These are phyloP conservation scores for Eilema sororculum DNA, from an alignment of 2,888 invertebrate genomes.

Conservation along the genomic window DNA sequence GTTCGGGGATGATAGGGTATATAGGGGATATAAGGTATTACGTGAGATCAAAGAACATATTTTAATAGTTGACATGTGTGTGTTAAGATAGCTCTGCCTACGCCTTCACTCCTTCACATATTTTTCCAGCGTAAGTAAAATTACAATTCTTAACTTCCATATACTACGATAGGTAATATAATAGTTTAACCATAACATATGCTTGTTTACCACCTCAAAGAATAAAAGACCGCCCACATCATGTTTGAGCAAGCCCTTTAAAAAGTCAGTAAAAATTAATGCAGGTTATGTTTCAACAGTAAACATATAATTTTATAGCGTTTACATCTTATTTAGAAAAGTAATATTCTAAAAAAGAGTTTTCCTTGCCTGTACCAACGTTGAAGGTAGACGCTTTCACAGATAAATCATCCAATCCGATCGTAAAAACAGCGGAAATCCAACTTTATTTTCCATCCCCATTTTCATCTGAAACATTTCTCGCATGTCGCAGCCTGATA, in stretches of 20 bases:
- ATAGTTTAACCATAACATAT: neutral
- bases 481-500: neutral
- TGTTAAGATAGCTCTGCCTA: too few species aligned
- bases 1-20: too few species aligned
- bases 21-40: too few species aligned
- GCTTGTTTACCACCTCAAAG: neutral
- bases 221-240: neutral
- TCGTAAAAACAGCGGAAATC: conserved; percentile 14
- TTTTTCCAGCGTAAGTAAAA: too few species aligned
- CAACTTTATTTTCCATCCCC: conserved; percentile 7
- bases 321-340: neutral
- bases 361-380: neutral
- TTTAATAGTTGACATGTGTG: too few species aligned
- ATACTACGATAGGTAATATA: neutral
- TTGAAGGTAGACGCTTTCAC: neutral
- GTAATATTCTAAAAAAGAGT: neutral
- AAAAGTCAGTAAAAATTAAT: neutral
- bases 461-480: conserved; percentile 9
- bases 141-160: too few species aligned
- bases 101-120: too few species aligned
- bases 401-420: neutral
- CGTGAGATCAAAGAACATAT: too few species aligned
- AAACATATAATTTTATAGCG: neutral
- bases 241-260: neutral
- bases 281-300: neutral